Evolutionary conservation across 1,140 invertebrate species (phyloP).

Genomic region (Trachymyrmex cornetzi): DNA sequence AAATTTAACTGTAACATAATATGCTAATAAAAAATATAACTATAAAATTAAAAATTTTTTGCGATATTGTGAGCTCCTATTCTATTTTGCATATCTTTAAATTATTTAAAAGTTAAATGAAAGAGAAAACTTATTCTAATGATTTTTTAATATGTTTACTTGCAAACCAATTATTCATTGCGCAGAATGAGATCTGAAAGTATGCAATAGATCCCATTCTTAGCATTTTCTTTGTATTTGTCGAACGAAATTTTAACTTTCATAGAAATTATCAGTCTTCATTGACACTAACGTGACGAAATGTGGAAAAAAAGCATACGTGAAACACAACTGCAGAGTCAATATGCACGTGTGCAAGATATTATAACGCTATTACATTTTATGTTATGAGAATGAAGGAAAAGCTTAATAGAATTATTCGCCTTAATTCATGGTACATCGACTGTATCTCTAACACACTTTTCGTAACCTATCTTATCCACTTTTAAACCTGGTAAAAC

Average conservation of each 20-base stretch:
- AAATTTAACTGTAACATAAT: no score
- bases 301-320: neutral
- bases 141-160: neutral
- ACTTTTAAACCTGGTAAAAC: constrained; percentile 56
- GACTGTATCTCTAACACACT: constrained; percentile 49
- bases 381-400: neutral
- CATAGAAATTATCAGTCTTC: constrained; percentile 6
- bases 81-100: no score
- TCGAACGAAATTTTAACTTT: constrained; percentile 22
- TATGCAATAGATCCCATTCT: neutral
- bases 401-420: constrained; percentile 48
- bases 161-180: constrained; percentile 1
- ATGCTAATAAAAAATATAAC: no score
- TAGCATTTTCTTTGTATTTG: neutral
- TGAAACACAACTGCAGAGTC: neutral
- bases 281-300: neutral
- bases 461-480: constrained; percentile 51
- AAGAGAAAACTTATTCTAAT: neutral
- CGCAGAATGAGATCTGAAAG: neutral
- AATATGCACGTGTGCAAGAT: neutral
- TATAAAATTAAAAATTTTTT: no score
- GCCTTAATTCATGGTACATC: constrained; percentile 47
- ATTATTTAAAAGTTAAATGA: neutral
- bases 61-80: no score
- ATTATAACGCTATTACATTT: neutral